Evolutionary conservation across 2,888 invertebrate species (phyloP), one percentile per base, ranked within the genome.

Genomic region (Tipula lateralis): DNA sequence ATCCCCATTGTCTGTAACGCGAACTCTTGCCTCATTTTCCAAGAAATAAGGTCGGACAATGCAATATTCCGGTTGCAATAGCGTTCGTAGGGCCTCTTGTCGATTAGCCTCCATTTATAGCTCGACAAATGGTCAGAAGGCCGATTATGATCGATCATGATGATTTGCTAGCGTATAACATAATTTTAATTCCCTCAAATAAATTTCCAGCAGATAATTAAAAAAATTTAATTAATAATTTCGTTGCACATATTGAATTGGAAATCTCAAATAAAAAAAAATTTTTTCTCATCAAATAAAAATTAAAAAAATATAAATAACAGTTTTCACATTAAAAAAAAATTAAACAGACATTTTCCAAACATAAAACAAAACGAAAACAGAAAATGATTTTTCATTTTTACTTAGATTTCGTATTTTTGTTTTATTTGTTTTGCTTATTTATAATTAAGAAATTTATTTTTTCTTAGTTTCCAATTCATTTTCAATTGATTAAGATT

Each of bases 401-500:
- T 9, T 36, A 36, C n/a, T n/a, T n/a, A n/a, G n/a, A n/a, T n/a
- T n/a, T n/a, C n/a, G n/a, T n/a, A 24, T 19, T 66, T 66, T 66
- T 32, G 32, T 32, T 44, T 44, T 39, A 1, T 12, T 66, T 66
- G 24, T 66, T 66, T 66, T 66, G 9, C 24, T 66, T 66, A 24
- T 66, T 66, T 66, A 66, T 66, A 66, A 66, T 66, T 66, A 66
- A 66, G 66, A 66, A 66, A 66, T 66, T 66, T 66, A 19, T 66
- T 24, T 66, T 24, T 66, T 66, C 66, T 66, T 66, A 66, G 66
- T 66, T 66, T 24, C 12, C 19, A 66, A 66, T 66, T 66, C 24
- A 66, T 66, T 66, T 66, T 66, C 66, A 66, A 66, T 66, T 66
- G 66, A 66, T 66, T 66, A 66, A 66, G 66, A 66, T 66, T 66